These are phyloP conservation scores for Thymallus thymallus DNA, from an alignment of 2,113 vertebrate species.

Conservation along the genomic window DNA sequence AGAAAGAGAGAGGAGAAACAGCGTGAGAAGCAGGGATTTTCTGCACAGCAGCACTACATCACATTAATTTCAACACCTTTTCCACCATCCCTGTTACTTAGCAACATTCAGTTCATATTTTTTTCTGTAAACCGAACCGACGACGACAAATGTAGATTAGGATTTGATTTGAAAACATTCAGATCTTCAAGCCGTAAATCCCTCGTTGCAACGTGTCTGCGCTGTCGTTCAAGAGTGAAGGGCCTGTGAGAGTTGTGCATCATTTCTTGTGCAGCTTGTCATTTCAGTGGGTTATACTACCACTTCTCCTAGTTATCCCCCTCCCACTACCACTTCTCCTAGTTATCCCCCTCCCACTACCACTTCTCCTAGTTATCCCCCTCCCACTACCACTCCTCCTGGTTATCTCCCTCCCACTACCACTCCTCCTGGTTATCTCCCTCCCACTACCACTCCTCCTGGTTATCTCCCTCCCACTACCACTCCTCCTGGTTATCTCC, in stretches of 20 bases:
- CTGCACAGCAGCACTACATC: conserved; percentile 61
- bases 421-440: conserved; percentile 54
- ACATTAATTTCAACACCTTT: conserved; percentile 68
- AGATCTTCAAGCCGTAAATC: conserved; percentile 56
- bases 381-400: background rate
- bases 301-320: too few species aligned
- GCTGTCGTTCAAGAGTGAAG: conserved; percentile 64
- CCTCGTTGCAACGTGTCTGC: conserved; percentile 43
- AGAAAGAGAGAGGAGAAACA: conserved; percentile 33
- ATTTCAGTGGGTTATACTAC: conserved; percentile 65
- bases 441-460: too few species aligned
- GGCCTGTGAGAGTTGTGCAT: conserved; percentile 64
- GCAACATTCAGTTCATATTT: conserved; percentile 68
- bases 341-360: background rate
- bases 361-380: too few species aligned
- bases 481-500: conserved; percentile 54
- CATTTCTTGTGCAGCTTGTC: conserved; percentile 66
- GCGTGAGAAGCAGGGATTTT: conserved; percentile 62
- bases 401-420: background rate
- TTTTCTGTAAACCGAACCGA: background rate
- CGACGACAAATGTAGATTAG: conserved; percentile 69
- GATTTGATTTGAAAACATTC: conserved; percentile 68
- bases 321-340: background rate
- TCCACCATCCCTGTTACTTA: conserved; percentile 71
- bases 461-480: background rate